Base-by-base conservation (phyloP, 2,113 vertebrate species). In the Oreochromis aureus region DNA sequence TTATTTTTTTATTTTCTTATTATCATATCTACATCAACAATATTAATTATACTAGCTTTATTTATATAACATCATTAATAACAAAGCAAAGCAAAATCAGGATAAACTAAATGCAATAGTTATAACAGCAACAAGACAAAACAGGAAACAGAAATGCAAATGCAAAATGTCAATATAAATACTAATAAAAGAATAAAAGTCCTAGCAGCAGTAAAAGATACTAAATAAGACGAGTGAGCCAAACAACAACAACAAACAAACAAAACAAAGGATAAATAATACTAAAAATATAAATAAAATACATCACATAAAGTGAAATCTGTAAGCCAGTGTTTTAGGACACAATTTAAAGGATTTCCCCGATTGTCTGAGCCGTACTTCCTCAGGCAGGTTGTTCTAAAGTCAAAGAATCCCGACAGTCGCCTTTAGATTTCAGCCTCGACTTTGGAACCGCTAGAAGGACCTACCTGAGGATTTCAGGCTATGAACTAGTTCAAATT, bases 241-340 rank as follows among this genome's bases (percentile, higher is more conserved):
- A 27, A 30, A 12, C 30, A n/a, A 1, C 16, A 76, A 76, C 69
- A n/a, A 36, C 4, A n/a, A 5, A n/a, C 18, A 63, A 30, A 76
- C 41, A 30, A 48, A 30, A 32, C 5, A 34, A 63, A 61, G 0
- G 10, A 19, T 46, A 30, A 48, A 63, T 63, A 36, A 63, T 63
- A 63, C 4, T 66, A 7, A n/a, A 66, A 66, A 39, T 36, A n/a
- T n/a, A 66, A 66, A 5, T 66, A 66, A 66, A 66, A 36, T 66
- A n/a, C 10, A 12, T 78, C 0, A 6, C 66, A 18, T 46, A 0
- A 44, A 71, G 22, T 18, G 15, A 48, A 30, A 48, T 48, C 16
- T 46, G 41, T 18, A 76, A 30, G 15, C 6, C 6, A 19, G 16
- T 51, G 44, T 51, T 78, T 51, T 51, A 32, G 18, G 16, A 32